phyloP scores from a whole-genome alignment of 2,888 invertebrate genomes.

The Tholera decimalis region DNA sequence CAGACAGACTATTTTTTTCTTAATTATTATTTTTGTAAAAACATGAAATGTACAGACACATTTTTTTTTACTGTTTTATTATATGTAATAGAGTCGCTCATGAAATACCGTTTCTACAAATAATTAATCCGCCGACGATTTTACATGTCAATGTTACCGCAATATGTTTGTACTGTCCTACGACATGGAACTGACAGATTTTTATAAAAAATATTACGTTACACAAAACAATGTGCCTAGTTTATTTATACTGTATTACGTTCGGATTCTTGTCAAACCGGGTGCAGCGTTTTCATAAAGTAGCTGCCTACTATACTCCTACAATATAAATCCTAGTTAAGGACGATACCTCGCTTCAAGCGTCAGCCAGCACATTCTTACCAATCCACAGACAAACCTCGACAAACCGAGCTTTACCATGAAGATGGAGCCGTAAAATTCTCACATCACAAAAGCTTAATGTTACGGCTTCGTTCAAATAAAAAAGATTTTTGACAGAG shows the following conservation, averaged over 20 bases:
- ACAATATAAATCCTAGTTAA: neutral
- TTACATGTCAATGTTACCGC: conserved; percentile 23
- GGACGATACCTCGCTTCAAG: neutral
- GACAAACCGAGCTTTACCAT: neutral
- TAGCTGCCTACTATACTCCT: neutral
- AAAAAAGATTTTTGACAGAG: conserved; percentile 21
- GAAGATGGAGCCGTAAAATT: neutral
- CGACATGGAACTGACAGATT: conserved; percentile 19
- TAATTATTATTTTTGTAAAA: too few species aligned
- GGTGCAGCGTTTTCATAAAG: neutral
- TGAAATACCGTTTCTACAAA: conserved; percentile 31
- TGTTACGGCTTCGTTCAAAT: conserved; percentile 25
- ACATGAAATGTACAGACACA: too few species aligned
- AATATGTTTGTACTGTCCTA: conserved; percentile 31
- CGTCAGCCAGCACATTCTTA: neutral
- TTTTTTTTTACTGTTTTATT: too few species aligned
- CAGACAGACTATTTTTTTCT: too few species aligned
- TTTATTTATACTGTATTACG: neutral
- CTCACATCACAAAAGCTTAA: neutral
- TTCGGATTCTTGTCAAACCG: neutral
- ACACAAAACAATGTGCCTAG: neutral
- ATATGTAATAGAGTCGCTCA: too few species aligned
- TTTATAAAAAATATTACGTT: conserved; percentile 16
- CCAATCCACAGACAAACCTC: neutral
- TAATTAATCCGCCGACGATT: conserved; percentile 35